Evolutionary conservation across 2,113 vertebrate species (phyloP).

Genomic region (Machaerirhynchus nigripectus): DNA sequence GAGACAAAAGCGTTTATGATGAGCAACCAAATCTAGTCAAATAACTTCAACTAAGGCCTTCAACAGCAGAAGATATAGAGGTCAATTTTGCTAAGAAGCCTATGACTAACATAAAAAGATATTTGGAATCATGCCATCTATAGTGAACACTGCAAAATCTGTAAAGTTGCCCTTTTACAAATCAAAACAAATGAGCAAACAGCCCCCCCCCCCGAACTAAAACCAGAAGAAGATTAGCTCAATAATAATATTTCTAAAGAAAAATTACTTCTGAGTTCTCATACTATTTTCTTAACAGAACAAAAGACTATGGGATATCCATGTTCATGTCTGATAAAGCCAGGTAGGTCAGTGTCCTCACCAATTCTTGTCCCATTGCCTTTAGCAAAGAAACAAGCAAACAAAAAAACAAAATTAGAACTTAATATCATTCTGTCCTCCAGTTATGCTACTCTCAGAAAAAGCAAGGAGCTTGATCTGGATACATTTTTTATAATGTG

Average conservation of each 20-base stretch:
- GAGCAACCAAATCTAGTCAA: background rate
- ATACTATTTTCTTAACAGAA: background rate
- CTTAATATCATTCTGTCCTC: background rate
- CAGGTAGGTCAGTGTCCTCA: background rate
- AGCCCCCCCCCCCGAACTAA: background rate
- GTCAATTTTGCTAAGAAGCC: background rate
- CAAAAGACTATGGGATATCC: background rate
- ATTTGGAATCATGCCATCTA: background rate
- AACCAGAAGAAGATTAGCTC: background rate
- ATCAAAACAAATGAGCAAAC: background rate
- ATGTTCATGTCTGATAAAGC: background rate
- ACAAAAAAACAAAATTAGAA: background rate
- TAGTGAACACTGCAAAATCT: background rate
- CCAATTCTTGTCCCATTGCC: background rate
- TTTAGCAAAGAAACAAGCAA: background rate
- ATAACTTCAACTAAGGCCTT: background rate
- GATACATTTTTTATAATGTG: background rate
- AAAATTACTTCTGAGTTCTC: background rate
- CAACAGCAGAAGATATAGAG: background rate
- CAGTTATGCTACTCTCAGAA: background rate
- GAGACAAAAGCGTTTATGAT: background rate
- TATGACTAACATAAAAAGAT: background rate
- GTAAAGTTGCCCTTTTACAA: background rate
- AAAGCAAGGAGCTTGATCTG: background rate
- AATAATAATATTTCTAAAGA: background rate